A percentile compares a stretch with the other conserved stretches of the same genome.
Conservation (phyloP, 1,140 invertebrate genomes). For the Araneus ventricosus region DNA sequence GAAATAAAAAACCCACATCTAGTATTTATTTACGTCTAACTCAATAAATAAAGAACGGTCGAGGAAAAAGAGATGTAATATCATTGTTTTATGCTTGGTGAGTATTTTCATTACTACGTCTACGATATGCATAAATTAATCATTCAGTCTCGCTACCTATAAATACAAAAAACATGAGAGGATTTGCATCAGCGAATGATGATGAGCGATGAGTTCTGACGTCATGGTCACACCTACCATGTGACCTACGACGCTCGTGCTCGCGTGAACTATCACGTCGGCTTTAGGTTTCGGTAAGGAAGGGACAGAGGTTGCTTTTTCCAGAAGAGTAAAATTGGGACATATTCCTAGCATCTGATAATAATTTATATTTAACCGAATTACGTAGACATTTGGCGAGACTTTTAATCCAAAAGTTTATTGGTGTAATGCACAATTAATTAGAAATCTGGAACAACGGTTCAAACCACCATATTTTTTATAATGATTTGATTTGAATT, state of each 20-base stretch:
- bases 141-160: background rate
- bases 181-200: background rate
- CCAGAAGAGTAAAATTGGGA: background rate
- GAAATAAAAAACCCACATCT: background rate
- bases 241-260: conserved; percentile 25
- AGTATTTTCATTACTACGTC: background rate
- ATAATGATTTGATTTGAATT: too few relatives aligned
- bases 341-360: background rate
- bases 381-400: background rate
- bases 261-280: conserved; percentile 57
- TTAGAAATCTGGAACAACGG: background rate
- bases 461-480: too few relatives aligned
- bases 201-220: background rate
- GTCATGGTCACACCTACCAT: conserved; percentile 43
- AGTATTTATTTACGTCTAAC: background rate
- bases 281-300: background rate
- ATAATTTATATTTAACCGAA: background rate
- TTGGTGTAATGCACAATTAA: too few relatives aligned
- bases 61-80: background rate
- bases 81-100: background rate
- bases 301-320: background rate
- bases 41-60: background rate
- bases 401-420: background rate
- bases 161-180: background rate
- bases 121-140: background rate